These are phyloP conservation scores for Deroptyus accipitrinus DNA, from an alignment of 2,113 vertebrate genomes.

Conservation along the genomic window DNA sequence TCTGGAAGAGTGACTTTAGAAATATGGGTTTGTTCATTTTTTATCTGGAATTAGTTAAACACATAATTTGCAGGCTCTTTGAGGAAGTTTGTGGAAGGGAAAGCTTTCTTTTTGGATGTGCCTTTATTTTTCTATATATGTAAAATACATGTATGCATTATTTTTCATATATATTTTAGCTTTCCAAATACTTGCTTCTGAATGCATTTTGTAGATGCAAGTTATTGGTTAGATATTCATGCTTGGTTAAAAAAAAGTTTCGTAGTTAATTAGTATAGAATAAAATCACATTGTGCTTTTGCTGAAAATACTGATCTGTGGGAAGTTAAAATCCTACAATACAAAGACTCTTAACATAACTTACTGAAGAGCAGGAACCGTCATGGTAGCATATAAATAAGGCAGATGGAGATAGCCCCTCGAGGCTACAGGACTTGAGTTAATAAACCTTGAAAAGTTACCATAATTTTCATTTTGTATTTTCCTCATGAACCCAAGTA, in stretches of 20 bases:
- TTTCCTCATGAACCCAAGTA: slow-evolving; percentile 55
- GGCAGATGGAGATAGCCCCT: slow-evolving; percentile 50
- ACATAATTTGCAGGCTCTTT: neutral
- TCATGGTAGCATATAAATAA: slow-evolving; percentile 30
- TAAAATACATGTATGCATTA: neutral
- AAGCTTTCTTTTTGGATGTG: neutral
- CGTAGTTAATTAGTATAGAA: neutral
- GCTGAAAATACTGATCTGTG: neutral
- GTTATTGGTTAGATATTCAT: neutral
- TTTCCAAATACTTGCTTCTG: neutral
- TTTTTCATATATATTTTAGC: neutral
- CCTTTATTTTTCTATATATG: neutral
- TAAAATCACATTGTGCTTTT: neutral
- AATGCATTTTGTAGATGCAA: neutral
- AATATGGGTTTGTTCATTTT: neutral
- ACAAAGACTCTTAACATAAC: neutral
- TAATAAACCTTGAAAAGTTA: slow-evolving; percentile 68
- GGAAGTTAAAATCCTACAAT: neutral
- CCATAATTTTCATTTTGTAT: slow-evolving; percentile 49
- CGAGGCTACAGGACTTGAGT: slow-evolving; percentile 29
- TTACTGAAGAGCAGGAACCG: neutral
- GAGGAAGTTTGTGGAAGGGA: neutral
- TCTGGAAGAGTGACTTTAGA: slow-evolving; percentile 20
- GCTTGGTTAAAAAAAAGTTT: neutral
- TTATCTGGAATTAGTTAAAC: neutral